phyloP scores from a whole-genome alignment of 2,888 invertebrate genomes.

The Eristalis tenax region DNA sequence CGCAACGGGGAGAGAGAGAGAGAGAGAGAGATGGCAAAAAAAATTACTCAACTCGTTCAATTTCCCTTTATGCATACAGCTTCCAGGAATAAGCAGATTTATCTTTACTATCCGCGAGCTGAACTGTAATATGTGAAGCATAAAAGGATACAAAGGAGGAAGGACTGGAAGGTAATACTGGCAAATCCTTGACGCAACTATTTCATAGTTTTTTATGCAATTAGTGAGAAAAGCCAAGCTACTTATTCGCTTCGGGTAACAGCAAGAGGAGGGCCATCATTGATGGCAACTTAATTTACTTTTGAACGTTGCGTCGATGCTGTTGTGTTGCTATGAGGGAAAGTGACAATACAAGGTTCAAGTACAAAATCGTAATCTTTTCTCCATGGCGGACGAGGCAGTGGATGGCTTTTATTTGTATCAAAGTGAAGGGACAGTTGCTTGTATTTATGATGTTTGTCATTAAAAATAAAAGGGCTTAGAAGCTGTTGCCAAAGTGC shows the following conservation, averaged over 20 bases:
- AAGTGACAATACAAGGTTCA: background rate
- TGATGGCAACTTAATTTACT: background rate
- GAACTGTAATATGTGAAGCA: background rate
- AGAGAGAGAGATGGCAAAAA: background rate
- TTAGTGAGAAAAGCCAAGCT: background rate
- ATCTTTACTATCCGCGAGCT: conserved; percentile 1
- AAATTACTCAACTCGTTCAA: conserved; percentile 9
- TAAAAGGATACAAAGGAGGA: background rate
- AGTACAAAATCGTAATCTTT: background rate
- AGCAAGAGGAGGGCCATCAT: background rate
- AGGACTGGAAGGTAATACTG: background rate
- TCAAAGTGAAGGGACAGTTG: background rate
- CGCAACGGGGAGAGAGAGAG: background rate
- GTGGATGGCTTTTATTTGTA: background rate
- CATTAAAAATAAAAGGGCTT: background rate
- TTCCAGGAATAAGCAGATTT: conserved; percentile 21
- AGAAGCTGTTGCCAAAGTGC: background rate
- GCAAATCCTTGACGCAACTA: background rate
- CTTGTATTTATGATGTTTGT: background rate
- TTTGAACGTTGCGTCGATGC: background rate
- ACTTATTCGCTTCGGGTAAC: background rate
- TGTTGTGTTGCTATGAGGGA: background rate
- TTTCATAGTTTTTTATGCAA: background rate
- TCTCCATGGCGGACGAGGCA: background rate
- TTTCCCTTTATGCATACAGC: conserved; percentile 7